phyloP scores from a whole-genome alignment of 2,113 vertebrate species.

The Hoplias malabaricus region DNA sequence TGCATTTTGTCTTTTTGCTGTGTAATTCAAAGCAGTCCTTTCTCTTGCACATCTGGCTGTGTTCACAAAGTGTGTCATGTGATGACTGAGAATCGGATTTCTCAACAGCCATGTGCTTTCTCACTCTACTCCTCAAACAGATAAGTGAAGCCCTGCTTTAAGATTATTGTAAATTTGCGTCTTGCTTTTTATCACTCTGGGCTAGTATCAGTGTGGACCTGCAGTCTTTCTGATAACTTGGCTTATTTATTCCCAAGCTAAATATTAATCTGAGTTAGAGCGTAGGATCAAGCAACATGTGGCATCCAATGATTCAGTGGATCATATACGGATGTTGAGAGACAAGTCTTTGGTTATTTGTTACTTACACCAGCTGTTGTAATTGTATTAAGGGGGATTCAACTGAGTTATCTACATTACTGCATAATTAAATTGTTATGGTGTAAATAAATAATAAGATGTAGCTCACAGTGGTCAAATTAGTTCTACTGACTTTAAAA shows the following conservation, averaged over 20 bases:
- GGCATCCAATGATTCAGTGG: slow-evolving; percentile 1
- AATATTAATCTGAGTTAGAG: slow-evolving; percentile 33
- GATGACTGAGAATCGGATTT: not conserved
- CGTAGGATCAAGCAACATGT: not conserved
- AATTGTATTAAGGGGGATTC: too few relatives aligned
- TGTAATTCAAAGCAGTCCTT: not conserved
- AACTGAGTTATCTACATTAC: too few relatives aligned
- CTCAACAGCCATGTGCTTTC: not conserved
- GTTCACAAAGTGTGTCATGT: not conserved
- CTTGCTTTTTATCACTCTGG: not conserved
- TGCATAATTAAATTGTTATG: too few relatives aligned
- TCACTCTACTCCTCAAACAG: not conserved
- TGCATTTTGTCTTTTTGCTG: not conserved
- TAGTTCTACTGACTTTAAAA: too few relatives aligned
- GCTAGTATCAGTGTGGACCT: not conserved
- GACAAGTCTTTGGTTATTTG: not conserved
- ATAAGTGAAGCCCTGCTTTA: not conserved
- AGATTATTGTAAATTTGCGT: not conserved
- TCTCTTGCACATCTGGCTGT: not conserved
- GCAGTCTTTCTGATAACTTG: not conserved
- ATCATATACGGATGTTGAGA: not conserved
- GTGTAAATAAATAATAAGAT: too few relatives aligned
- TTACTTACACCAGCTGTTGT: not conserved
- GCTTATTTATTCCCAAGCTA: slow-evolving; percentile 41
- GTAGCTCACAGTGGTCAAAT: too few relatives aligned